A percentile compares a stretch with the other conserved stretches of the same genome.
These are phyloP conservation scores for Zeugodacus cucurbitae DNA, from an alignment of 1,140 invertebrate genomes.

Conservation along the genomic window DNA sequence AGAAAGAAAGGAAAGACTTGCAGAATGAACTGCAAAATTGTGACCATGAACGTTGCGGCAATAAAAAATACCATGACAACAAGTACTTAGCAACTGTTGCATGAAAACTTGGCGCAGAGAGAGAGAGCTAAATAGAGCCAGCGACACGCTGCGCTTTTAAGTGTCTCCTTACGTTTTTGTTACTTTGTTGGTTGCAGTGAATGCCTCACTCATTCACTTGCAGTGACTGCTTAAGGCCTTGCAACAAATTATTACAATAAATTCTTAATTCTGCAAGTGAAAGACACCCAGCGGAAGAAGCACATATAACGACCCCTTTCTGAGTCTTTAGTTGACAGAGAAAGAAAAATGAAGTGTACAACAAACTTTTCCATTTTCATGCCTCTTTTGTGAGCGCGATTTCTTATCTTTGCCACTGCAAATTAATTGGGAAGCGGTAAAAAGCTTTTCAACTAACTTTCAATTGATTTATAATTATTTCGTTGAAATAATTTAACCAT, in stretches of 20 bases:
- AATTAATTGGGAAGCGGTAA: background rate
- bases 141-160: background rate
- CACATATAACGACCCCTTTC: background rate
- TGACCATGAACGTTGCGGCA: background rate
- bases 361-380: background rate
- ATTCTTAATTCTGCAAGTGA: background rate
- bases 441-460: background rate
- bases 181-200: no score
- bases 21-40: background rate
- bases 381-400: background rate
- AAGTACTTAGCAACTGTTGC: background rate
- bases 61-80: background rate
- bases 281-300: background rate
- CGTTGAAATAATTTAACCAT: background rate
- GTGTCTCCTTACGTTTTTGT: background rate
- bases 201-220: background rate
- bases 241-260: conserved; percentile 19
- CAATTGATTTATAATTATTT: background rate
- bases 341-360: background rate
- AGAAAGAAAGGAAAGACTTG: background rate
- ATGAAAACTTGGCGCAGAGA: background rate
- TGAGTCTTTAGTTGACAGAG: background rate
- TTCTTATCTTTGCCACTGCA: background rate
- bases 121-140: background rate
- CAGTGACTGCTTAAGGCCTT: background rate